Evolutionary conservation across 23 tunicate species (phyloP).

Genomic region (Corella eumyota): DNA sequence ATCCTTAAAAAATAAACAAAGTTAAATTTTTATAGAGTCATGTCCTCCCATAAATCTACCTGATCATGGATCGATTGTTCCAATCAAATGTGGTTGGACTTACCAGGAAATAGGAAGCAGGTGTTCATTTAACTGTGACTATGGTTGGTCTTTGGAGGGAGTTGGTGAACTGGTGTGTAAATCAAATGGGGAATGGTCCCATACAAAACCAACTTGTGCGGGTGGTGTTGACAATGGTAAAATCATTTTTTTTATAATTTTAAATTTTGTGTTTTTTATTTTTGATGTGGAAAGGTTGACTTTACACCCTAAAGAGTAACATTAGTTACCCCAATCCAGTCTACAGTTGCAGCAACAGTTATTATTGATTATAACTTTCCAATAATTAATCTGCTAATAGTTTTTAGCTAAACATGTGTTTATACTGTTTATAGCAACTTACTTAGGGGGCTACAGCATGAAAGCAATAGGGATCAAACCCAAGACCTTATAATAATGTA

Average conservation of each 20-base stretch:
- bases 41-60: slow-evolving; percentile 44
- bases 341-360: too few species aligned
- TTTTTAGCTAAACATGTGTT: too few species aligned
- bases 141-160: slow-evolving; percentile 9
- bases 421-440: too few species aligned
- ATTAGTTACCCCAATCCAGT: too few species aligned
- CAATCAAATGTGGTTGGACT: slow-evolving; percentile 6
- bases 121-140: slow-evolving; percentile 12
- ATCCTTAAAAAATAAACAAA: slow-evolving; percentile 1
- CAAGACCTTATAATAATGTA: too few species aligned
- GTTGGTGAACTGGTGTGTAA: neutral
- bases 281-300: too few species aligned
- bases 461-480: too few species aligned
- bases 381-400: too few species aligned
- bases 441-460: too few species aligned
- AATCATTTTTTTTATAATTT: neutral
- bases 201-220: neutral
- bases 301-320: too few species aligned
- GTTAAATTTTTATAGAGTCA: slow-evolving; percentile 2
- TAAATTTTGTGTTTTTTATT: neutral
- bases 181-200: slow-evolving; percentile 24
- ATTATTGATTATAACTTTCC: too few species aligned
- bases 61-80: slow-evolving; percentile 17
- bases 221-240: slow-evolving; percentile 1
- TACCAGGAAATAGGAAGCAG: slow-evolving; percentile 1